Percentiles rank a stretch among this genome's conserved stretches.
These are phyloP conservation scores for Euphonia xanthogaster DNA, from an alignment of 2,797 vertebrate species.

Conservation along the genomic window DNA sequence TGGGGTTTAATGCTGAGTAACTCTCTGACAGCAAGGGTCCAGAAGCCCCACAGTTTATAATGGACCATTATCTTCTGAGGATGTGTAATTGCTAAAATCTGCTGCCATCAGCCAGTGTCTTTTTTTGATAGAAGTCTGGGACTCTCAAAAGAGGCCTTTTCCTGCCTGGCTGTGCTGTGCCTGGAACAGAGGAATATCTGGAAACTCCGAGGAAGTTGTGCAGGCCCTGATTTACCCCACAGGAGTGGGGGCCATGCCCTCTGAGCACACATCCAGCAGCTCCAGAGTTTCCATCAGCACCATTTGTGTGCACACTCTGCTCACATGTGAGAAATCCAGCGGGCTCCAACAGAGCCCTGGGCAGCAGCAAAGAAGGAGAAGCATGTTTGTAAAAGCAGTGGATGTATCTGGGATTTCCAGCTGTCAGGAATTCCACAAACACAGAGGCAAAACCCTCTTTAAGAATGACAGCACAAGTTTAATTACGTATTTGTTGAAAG, in stretches of 20 bases:
- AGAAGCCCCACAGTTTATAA: not conserved
- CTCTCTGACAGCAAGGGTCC: not conserved
- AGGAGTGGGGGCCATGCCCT: not conserved
- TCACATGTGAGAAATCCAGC: fast-evolving
- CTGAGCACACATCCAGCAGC: not conserved
- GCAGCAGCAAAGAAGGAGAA: not conserved
- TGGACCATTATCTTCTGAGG: not conserved
- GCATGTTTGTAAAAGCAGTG: fast-evolving
- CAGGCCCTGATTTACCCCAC: not conserved
- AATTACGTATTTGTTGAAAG: not conserved
- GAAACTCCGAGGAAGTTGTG: fast-evolving
- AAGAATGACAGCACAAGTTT: not conserved
- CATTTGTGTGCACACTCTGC: fast-evolving
- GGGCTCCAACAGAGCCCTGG: fast-evolving
- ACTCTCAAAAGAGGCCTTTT: not conserved
- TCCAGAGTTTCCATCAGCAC: not conserved
- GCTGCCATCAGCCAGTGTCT: not conserved
- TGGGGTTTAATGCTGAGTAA: not conserved
- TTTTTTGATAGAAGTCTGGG: not conserved
- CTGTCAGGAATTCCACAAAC: not conserved
- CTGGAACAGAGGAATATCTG: not conserved
- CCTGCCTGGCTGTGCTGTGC: not conserved
- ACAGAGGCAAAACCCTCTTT: not conserved
- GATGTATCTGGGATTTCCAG: not conserved
- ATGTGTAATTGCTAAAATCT: not conserved